Evolutionary conservation across 2,113 vertebrate species (phyloP).

Genomic region (human (Homo sapiens)): GRCh38 chr21:25087501-25088000

Average conservation of each 20-base stretch:
- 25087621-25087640: not conserved
- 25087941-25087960: not conserved
- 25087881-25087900: not conserved
- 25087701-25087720: not conserved
- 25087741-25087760: not conserved
- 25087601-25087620: not conserved
- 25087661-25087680: not conserved
- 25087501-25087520: not conserved
- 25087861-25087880: not conserved
- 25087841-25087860: not conserved
- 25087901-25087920: constrained; percentile 5
- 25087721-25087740: not conserved
- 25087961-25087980: not conserved
- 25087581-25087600: not conserved
- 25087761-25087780: not conserved
- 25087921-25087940: not conserved
- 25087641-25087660: not conserved
- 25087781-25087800: not conserved
- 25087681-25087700: not conserved
- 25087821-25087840: not conserved
- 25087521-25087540: not conserved
- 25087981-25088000: not conserved
- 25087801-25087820: not conserved
- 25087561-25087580: constrained; percentile 4
- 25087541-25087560: constrained; percentile 5